Conservation (phyloP, 2,797 vertebrate genomes). For the Sphenodon punctatus region DNA sequence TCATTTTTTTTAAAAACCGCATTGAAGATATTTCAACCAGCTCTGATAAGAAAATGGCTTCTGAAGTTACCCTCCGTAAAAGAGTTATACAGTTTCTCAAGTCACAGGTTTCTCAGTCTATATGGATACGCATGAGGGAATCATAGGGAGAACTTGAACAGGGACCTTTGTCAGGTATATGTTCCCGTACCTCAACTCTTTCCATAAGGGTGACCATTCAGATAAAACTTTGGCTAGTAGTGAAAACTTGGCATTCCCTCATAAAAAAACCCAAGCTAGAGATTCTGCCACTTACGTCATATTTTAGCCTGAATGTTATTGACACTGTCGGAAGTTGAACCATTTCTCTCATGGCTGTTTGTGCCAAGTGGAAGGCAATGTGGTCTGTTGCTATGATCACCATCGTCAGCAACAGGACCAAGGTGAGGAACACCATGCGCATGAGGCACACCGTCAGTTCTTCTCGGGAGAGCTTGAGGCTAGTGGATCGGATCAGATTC, state of each 20-base stretch:
- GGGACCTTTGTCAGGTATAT: background rate
- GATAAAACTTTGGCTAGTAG: background rate
- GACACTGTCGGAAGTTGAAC: conserved; percentile 80
- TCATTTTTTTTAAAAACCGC: too few species aligned
- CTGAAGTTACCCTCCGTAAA: background rate
- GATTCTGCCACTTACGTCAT: conserved; percentile 74
- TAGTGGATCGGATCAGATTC: conserved; percentile 62
- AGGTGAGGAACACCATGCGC: conserved; percentile 73
- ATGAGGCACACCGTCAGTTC: conserved; percentile 79
- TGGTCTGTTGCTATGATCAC: conserved; percentile 80
- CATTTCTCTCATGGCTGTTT: conserved; percentile 72
- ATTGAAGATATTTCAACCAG: too few species aligned
- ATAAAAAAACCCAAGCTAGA: background rate
- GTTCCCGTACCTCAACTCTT: background rate
- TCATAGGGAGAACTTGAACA: too few species aligned
- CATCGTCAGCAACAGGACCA: conserved; percentile 79
- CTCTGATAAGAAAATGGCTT: too few species aligned
- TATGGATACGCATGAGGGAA: too few species aligned
- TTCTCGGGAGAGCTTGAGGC: conserved; percentile 75
- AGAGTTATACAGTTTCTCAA: background rate
- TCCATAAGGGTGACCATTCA: background rate
- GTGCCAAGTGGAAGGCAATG: conserved; percentile 78
- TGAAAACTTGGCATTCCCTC: background rate
- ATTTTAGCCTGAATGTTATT: conserved; percentile 76
- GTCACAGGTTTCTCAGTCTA: background rate